Evolutionary conservation across 2,113 vertebrate genomes (phyloP), one percentile per base, ranked within the genome.

Genomic region (Platysternon megacephalum): DNA sequence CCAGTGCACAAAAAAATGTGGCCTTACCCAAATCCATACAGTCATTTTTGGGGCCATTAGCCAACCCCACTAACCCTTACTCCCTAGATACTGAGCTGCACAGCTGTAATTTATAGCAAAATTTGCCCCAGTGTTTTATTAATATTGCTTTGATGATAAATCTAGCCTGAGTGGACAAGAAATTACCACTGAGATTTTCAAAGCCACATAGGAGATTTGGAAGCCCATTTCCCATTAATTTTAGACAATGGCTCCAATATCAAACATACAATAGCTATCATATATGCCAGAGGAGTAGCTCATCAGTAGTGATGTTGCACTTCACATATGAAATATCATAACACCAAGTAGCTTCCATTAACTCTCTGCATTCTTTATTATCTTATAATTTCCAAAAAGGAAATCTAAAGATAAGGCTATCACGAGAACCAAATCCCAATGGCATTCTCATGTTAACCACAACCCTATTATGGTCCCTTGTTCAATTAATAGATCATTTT

Each of bases 401-500:
- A 58, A 87, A 82, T 3, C n/a, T 82, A 79, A 82, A 76, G 94
- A 74, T 29, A 82, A 91, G 0, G 35, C 82, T 93, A 65, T 49
- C 52, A 29, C 52, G 35, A 87, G 48, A 89, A 94, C 84, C 8
- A 92, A 8, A 83, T 35, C 76, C 39, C 3, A 14, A 81, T 0
- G 9, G 65, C 49, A 79, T 91, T 88, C 88, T 79, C 95, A 65
- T 3, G 55, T 79, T 48, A 85, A 76, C 46, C 87, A 56, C 52
- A 93, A 79, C 82, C 93, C 84, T 52, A 12, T 2, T 86, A 93
- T 53, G 86, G 0, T 80, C 79, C 76, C 83, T 85, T 49, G 53
- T 89, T 87, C 91, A 93, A 89, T 56, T 89, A 97, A 89, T 29
- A 93, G 52, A 86, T 55, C 76, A 74, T 85, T 94, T 95, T 28